These are phyloP conservation scores for Dynastes grantii DNA, from an alignment of 2,888 invertebrate species.

Conservation along the genomic window DNA sequence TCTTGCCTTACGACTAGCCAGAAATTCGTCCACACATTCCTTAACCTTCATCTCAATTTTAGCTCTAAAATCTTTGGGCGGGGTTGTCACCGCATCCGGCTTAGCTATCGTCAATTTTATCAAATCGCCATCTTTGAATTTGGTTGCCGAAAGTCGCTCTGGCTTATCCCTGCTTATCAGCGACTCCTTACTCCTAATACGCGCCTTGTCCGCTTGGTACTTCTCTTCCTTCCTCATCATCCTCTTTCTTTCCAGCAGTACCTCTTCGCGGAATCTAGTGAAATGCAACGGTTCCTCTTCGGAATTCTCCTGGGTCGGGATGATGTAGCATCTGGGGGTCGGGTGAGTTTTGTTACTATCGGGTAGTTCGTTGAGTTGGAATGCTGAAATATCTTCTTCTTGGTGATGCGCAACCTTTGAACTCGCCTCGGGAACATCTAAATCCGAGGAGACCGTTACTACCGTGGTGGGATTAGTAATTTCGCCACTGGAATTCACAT, in stretches of 20 bases:
- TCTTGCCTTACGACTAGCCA: background rate
- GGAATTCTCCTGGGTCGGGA: background rate
- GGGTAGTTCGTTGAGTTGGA: background rate
- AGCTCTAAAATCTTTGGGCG: background rate
- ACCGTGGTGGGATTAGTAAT: background rate
- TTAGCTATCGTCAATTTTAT: too few relatives aligned
- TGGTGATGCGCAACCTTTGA: background rate
- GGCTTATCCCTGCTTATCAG: background rate
- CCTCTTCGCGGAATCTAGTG: conserved; percentile 13
- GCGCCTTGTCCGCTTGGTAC: conserved; percentile 14
- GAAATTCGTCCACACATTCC: conserved; percentile 30
- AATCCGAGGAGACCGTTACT: background rate
- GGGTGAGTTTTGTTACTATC: background rate
- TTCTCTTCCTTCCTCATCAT: background rate
- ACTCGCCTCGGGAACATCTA: background rate
- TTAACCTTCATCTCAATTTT: conserved; percentile 14
- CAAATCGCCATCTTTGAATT: background rate
- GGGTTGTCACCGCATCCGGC: background rate
- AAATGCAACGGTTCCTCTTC: conserved; percentile 9
- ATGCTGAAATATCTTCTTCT: background rate
- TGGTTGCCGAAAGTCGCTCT: background rate
- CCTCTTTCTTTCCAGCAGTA: background rate
- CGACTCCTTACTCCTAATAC: background rate
- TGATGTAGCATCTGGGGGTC: background rate
- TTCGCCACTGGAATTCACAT: background rate